These are phyloP conservation scores for Altica lythri DNA, from an alignment of 2,888 invertebrate species.

Conservation along the genomic window DNA sequence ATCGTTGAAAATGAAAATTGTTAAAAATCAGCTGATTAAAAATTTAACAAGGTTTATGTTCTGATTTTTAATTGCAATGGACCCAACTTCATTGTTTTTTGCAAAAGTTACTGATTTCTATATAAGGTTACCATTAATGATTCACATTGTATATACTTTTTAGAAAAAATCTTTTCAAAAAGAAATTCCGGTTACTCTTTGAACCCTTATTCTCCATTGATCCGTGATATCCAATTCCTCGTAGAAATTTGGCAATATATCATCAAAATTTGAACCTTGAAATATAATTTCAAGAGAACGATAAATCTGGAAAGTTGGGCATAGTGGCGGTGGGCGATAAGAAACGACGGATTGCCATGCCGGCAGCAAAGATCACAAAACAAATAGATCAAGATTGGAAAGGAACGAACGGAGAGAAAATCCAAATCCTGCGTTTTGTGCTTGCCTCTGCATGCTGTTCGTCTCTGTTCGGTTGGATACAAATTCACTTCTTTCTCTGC, in stretches of 20 bases:
- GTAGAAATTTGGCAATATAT: slow-evolving; percentile 57
- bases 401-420: slow-evolving; percentile 47
- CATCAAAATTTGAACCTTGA: slow-evolving; percentile 56
- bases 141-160: too few relatives aligned
- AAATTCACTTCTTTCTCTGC: slow-evolving; percentile 53
- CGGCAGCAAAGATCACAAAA: slow-evolving; percentile 57
- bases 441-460: slow-evolving; percentile 53
- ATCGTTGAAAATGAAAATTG: too few relatives aligned
- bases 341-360: slow-evolving; percentile 54
- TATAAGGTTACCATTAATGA: too few relatives aligned
- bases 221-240: slow-evolving; percentile 54
- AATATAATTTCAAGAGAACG: slow-evolving; percentile 55
- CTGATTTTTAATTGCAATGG: too few relatives aligned
- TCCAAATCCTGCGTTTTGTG: slow-evolving; percentile 42
- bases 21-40: too few relatives aligned
- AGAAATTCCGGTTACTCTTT: too few relatives aligned
- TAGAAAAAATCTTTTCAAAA: too few relatives aligned
- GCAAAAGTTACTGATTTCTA: too few relatives aligned
- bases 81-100: too few relatives aligned
- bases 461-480: slow-evolving; percentile 43
- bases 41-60: too few relatives aligned
- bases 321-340: slow-evolving; percentile 52
- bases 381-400: slow-evolving; percentile 58
- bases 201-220: slow-evolving; percentile 20
- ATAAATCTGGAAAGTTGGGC: slow-evolving; percentile 49